phyloP scores from a whole-genome alignment of 2,797 vertebrate species.

The Hypotaenidia philippensis region DNA sequence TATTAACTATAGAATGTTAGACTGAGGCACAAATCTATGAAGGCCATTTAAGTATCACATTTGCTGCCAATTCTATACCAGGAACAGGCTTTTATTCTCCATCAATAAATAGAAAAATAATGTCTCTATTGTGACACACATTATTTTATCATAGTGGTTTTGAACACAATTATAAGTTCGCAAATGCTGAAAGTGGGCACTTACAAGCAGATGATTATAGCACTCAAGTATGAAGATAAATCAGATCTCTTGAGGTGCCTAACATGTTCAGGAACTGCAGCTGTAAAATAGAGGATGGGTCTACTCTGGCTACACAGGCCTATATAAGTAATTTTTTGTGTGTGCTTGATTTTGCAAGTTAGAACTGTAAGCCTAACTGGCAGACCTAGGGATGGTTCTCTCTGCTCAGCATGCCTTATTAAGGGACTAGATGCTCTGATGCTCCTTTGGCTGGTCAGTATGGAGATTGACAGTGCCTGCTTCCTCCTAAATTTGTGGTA shows the following conservation, averaged over 20 bases:
- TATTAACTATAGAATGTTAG: neutral
- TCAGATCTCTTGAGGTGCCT: neutral
- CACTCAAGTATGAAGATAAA: neutral
- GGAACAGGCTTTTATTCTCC: neutral
- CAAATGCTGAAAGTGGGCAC: neutral
- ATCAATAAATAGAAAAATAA: neutral
- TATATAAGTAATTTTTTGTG: neutral
- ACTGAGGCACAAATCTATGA: neutral
- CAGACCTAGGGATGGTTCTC: neutral
- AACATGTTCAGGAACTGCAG: neutral
- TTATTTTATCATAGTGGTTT: neutral
- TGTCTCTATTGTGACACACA: neutral
- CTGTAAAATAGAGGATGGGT: neutral
- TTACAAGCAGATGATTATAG: neutral
- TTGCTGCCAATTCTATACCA: neutral
- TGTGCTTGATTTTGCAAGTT: neutral
- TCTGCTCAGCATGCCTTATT: neutral
- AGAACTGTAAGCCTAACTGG: neutral
- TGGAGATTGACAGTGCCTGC: neutral
- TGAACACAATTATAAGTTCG: neutral
- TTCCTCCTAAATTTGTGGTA: fast-evolving
- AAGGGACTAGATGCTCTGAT: neutral
- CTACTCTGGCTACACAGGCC: neutral
- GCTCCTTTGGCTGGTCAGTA: neutral
- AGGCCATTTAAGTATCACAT: neutral